Evolutionary conservation across 2,888 invertebrate species (phyloP).

Genomic region (Synanthedon myopaeformis): DNA sequence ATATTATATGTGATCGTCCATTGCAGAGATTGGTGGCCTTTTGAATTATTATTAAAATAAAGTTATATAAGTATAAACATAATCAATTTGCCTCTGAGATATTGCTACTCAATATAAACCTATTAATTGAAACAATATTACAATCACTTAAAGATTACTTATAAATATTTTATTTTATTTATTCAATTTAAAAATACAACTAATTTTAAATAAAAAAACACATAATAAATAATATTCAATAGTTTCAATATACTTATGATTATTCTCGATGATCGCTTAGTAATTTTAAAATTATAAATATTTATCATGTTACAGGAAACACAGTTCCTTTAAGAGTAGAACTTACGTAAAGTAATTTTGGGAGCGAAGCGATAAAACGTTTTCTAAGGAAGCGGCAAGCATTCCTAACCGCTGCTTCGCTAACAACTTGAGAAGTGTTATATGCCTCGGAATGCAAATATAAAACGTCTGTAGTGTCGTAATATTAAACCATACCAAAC

Average conservation of each 20-base stretch:
- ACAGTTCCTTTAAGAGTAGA: neutral
- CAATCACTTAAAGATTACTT: too few relatives aligned
- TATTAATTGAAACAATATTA: too few relatives aligned
- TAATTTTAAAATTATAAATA: neutral
- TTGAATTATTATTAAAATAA: too few relatives aligned
- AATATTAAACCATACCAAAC: slow-evolving; percentile 28
- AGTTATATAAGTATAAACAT: too few relatives aligned
- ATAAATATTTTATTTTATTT: too few relatives aligned
- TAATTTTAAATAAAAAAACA: too few relatives aligned
- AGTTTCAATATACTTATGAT: too few relatives aligned
- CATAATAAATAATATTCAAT: too few relatives aligned
- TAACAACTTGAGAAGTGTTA: slow-evolving; percentile 30
- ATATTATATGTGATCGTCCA: slow-evolving; percentile 61
- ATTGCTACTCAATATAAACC: too few relatives aligned
- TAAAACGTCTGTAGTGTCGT: slow-evolving; percentile 12
- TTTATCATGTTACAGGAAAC: neutral
- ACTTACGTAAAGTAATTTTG: neutral
- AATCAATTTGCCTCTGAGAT: too few relatives aligned
- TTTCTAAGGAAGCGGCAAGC: neutral
- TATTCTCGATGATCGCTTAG: too few relatives aligned
- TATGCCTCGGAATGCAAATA: slow-evolving; percentile 25
- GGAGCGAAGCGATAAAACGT: neutral
- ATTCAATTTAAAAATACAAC: too few relatives aligned
- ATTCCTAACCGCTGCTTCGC: slow-evolving; percentile 11
- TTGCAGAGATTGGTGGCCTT: slow-evolving; percentile 42